Conservation (phyloP, 2,888 invertebrate genomes). For the Drosophila recens region DNA sequence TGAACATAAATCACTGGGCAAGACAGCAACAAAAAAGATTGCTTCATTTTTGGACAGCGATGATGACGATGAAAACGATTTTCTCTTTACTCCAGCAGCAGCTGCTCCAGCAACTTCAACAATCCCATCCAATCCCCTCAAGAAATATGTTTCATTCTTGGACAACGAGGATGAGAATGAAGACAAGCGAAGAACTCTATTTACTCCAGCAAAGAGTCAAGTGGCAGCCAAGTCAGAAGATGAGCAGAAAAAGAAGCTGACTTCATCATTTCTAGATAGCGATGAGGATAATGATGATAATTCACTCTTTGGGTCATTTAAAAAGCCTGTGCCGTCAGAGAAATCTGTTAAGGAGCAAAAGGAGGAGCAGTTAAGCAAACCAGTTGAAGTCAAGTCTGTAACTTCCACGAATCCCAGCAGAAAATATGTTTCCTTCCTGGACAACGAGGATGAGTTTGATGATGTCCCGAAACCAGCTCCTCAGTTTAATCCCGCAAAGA, state of each 20-base stretch:
- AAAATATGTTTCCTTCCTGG: neutral
- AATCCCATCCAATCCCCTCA: too few relatives aligned
- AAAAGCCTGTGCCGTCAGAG: neutral
- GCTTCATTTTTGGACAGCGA: constrained; percentile 36
- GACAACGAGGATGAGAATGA: neutral
- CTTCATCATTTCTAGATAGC: constrained; percentile 25
- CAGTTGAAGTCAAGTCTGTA: neutral
- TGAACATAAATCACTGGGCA: neutral
- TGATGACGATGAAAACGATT: neutral
- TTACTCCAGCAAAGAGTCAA: neutral
- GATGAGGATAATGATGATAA: constrained; percentile 28
- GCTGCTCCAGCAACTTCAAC: too few relatives aligned
- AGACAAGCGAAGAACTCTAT: neutral
- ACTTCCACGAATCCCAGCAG: too few relatives aligned
- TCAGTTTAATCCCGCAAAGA: neutral
- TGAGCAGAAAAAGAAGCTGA: neutral
- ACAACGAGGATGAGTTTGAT: constrained; percentile 3
- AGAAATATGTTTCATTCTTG: too few relatives aligned
- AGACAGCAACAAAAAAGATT: neutral
- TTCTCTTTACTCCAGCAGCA: too few relatives aligned
- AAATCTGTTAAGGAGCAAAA: neutral
- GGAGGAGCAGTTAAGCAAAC: neutral
- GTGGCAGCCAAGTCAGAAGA: neutral
- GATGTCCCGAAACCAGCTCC: neutral
- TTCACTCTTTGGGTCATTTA: constrained; percentile 27